Evolutionary conservation across 2,113 vertebrate genomes (phyloP).

Genomic region (Paratilapia polleni): DNA sequence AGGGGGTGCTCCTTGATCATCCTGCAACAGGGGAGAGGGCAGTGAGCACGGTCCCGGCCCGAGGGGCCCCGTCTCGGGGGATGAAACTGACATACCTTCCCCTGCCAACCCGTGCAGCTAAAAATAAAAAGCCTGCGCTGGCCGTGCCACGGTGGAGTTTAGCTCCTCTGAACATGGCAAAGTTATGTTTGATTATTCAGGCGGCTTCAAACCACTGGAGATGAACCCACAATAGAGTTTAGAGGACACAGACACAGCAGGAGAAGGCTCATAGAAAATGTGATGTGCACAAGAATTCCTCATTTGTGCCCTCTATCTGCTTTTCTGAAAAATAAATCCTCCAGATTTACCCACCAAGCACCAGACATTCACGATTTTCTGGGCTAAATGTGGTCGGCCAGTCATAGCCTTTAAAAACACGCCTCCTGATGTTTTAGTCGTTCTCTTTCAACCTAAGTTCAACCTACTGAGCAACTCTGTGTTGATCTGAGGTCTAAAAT

Average conservation of each 20-base stretch:
- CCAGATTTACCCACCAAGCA: too few species aligned
- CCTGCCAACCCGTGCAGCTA: constrained; percentile 25
- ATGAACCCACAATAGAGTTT: background rate
- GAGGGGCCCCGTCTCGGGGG: constrained; percentile 38
- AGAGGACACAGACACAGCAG: background rate
- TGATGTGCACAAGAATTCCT: too few species aligned
- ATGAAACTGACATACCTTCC: constrained; percentile 44
- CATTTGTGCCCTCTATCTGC: too few species aligned
- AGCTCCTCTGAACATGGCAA: background rate
- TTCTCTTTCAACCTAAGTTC: background rate
- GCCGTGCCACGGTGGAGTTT: background rate
- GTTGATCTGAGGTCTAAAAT: background rate
- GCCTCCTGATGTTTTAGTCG: background rate
- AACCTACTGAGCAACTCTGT: background rate
- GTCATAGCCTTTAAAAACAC: too few species aligned
- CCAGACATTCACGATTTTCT: too few species aligned
- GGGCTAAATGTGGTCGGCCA: too few species aligned
- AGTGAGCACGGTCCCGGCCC: constrained; percentile 68
- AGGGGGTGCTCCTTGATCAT: constrained; percentile 98
- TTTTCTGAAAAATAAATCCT: too few species aligned
- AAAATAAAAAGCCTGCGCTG: background rate
- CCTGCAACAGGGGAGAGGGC: constrained; percentile 81
- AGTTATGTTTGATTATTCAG: background rate
- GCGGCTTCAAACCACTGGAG: background rate
- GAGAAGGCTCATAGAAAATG: too few species aligned